phyloP scores from a whole-genome alignment of 2,113 vertebrate genomes.

The Macrotis lagotis region DNA sequence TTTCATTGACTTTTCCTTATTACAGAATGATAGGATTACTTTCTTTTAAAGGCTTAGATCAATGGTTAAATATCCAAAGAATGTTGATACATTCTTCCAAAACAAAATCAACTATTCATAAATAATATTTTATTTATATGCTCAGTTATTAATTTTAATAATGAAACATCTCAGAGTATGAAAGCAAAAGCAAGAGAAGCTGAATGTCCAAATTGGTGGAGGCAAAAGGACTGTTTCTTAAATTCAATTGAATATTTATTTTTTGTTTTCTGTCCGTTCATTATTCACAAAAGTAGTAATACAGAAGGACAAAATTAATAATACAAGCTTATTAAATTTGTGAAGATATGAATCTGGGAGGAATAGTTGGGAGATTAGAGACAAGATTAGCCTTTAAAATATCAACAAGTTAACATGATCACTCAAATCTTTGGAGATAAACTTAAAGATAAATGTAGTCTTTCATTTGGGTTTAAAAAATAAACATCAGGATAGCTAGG shows the following conservation, averaged over 20 bases:
- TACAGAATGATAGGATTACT: constrained; percentile 17
- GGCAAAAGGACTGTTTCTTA: constrained; percentile 6
- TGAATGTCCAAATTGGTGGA: not conserved
- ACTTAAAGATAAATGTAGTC: not conserved
- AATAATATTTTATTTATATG: constrained; percentile 24
- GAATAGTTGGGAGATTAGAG: constrained; percentile 27
- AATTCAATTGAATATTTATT: not conserved
- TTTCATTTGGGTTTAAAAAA: not conserved
- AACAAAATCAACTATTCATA: constrained; percentile 39
- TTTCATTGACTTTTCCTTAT: constrained; percentile 46
- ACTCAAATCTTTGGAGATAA: not conserved
- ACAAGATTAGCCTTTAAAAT: constrained; percentile 2
- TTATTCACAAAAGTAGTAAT: not conserved
- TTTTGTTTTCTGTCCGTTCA: constrained; percentile 30
- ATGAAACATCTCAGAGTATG: not conserved
- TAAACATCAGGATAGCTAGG: no score
- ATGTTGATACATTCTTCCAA: not conserved
- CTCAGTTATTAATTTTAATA: not conserved
- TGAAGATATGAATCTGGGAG: not conserved
- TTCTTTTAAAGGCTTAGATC: constrained; percentile 47
- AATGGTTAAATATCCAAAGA: not conserved
- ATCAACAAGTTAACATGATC: not conserved
- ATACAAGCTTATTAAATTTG: not conserved
- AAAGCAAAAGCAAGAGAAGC: not conserved
- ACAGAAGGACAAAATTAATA: constrained; percentile 24